Base-by-base conservation (phyloP, 2,113 vertebrate species). In the Ammodytes marinus region DNA sequence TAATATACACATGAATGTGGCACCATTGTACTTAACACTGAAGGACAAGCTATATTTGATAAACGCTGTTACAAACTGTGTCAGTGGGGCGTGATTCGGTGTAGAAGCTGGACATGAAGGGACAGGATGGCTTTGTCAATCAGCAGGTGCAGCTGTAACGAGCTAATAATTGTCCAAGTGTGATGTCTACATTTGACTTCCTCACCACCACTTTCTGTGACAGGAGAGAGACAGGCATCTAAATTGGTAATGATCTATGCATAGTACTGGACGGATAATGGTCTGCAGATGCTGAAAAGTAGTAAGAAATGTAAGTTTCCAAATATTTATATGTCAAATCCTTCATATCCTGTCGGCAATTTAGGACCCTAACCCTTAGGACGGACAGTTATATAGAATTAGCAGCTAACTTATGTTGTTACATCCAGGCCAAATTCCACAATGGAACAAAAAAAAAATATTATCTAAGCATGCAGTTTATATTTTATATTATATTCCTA, bases 31-130 rank as follows among this genome's bases (percentile, higher is more conserved):
- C 9, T 14, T 8, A 50, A 40, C 27, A 37, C 6, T 61, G 40
- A 61, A 61, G 49, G 39, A 52, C 63, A 68, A 11, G 37, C 55
- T 75, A 74, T 74, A 82, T 84, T 75, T 73, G 66, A 59, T 58
- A 19, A 80, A 61, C 46, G 35, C 57, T 52, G 65, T 49, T 61
- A 74, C 27, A 69, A 70, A 72, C 49, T 50, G 65, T 80, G 59
- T 68, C 42, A 78, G 69, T 46, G 42, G 40, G 50, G 60, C 77
- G 73, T 65, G 65, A 42, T 77, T 58, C 60, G 27, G 46, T 67
- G 61, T 27, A 46, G 60, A 49, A 57, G 45, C 63, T 14, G 40
- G 37, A 52, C 15, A 53, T n/a, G 8, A 37, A 27, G 0, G 54
- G 27, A 80, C 8, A 46, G 14, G n/a, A 35, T n/a, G 35, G 27